A percentile compares a stretch with the other conserved stretches of the same genome.
Conservation (phyloP, 1,140 invertebrate species). For the Drosophila pachea region DNA sequence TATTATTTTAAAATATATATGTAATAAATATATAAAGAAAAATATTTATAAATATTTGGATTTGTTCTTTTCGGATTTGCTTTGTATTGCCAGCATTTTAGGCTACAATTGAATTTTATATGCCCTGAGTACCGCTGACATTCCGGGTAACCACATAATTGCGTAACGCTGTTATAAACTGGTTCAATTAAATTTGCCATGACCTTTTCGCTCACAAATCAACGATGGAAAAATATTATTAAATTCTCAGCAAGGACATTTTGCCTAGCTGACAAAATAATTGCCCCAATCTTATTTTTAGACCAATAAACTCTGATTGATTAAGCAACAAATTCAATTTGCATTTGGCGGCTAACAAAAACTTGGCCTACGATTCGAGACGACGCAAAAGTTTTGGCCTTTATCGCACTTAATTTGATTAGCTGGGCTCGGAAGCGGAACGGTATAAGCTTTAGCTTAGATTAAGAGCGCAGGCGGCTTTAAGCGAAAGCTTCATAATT, state of each 20-base stretch:
- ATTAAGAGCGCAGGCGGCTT: constrained; percentile 15
- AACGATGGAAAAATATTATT: neutral
- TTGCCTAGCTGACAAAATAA: constrained; percentile 17
- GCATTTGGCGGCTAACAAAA: constrained; percentile 5
- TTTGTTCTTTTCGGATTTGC: no score
- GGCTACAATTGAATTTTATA: no score
- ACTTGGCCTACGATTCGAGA: constrained; percentile 9
- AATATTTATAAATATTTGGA: no score
- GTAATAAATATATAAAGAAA: no score
- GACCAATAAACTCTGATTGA: constrained; percentile 59
- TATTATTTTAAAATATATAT: no score
- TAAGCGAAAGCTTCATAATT: constrained; percentile 42
- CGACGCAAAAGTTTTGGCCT: constrained; percentile 47
- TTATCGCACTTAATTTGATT: constrained; percentile 68
- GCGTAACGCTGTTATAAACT: no score
- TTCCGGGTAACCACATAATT: no score
- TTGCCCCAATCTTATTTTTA: constrained; percentile 26
- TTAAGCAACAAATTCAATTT: constrained; percentile 56
- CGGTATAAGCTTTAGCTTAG: neutral
- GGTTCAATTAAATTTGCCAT: no score
- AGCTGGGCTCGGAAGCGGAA: constrained; percentile 48
- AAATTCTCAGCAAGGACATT: neutral
- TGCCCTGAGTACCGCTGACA: no score
- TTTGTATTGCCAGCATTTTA: no score
- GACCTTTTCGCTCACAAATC: no score